A percentile compares a stretch with the other conserved stretches of the same genome.
phyloP scores from a whole-genome alignment of 2,797 vertebrate species.

The Acanthis flammea region DNA sequence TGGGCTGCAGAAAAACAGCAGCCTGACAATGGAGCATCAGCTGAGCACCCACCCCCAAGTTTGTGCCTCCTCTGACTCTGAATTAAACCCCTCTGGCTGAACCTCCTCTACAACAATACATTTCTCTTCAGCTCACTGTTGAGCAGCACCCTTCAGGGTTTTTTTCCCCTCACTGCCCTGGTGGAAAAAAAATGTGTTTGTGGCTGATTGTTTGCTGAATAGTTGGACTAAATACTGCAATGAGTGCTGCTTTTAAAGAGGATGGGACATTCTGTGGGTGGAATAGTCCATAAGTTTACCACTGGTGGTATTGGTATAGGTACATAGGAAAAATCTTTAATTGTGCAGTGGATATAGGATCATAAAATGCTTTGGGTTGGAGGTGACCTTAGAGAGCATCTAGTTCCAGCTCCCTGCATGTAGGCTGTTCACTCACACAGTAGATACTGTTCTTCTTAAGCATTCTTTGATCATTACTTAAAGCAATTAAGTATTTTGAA shows the following conservation, averaged over 20 bases:
- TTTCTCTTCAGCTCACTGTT: background rate
- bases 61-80: background rate
- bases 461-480: background rate
- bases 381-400: background rate
- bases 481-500: background rate
- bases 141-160: background rate
- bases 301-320: background rate
- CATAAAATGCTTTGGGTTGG: background rate
- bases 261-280: background rate
- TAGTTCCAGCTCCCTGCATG: background rate
- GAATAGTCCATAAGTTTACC: background rate
- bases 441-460: background rate
- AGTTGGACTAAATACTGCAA: background rate
- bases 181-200: background rate
- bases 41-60: fast-evolving
- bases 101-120: background rate
- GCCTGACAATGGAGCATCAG: fast-evolving
- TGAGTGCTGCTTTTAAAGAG: background rate
- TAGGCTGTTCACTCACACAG: background rate
- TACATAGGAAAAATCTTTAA: background rate
- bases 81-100: background rate
- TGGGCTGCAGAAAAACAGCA: fast-evolving
- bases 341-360: background rate
- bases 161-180: background rate
- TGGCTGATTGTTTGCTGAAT: background rate